Evolutionary conservation across 2,797 vertebrate species (phyloP), one percentile per base, ranked within the genome.

Genomic region (Xiphorhynchus erythropygius): DNA sequence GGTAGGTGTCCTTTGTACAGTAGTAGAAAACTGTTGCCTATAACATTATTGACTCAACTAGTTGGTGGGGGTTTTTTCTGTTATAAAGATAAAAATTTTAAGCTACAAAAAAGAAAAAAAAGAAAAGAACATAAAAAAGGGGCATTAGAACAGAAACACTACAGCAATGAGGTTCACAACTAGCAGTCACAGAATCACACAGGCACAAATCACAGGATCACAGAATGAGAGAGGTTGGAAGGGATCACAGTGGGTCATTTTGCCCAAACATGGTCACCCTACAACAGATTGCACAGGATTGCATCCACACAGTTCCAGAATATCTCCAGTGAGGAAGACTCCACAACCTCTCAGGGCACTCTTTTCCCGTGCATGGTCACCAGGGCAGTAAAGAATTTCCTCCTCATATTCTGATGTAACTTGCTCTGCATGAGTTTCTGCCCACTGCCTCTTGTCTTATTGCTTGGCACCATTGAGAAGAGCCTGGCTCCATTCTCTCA

Each of bases 61-160:
- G 5, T 35, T 59, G 6, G 27, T 53, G 7, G 4, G 4, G 0
- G 0, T 0, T 6, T 70, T 56, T 30, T 52, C 23, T 65, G 9
- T 49, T 73, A n/a, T 9, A 70, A 62, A 73, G 11, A 12, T 23
- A 35, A 0, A 52, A 42, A 68, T 27, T 78, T 64, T 11, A 76
- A 62, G 30, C 12, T 76, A 18, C 7, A 23, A 12, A 47, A 47
- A 47, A 23, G 11, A 46, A 23, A 24, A 8, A 47, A 47, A 47
- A 22, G 12, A 37, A 37, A 37, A 37, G 11, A 37, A 37, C 37
- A 8, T 49, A 14, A 49, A 39, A 9, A 6, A 9, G 6, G 8
- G 3, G 2, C 5, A 59, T 28, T 18, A 64, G 62, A 86, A 56
- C 3, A 6, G 16, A 86, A 70, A 63, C 13, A 25, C 19, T 56